Evolutionary conservation across 1,140 invertebrate genomes (phyloP), one percentile per base, ranked within the genome.

Genomic region (Aradophagus sp.): DNA sequence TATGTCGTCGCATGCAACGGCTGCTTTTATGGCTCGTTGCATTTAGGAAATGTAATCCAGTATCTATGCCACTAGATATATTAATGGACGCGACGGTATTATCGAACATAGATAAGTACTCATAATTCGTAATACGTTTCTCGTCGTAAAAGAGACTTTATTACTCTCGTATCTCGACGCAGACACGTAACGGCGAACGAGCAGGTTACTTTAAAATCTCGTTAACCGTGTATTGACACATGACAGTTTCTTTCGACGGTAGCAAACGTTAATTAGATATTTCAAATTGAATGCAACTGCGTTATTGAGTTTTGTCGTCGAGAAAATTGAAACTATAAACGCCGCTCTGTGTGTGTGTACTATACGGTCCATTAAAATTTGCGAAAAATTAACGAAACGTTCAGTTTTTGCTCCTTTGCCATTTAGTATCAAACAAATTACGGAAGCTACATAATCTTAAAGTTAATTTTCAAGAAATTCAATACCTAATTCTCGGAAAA

Each of bases 91-190:
- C 66, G 56, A 70, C 66, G 66, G 66, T 62, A 70, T 70, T 70
- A 70, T 70, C 66, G 67, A 70, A 70, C 58, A 63, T 63, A 70
- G 67, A 70, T 70, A 70, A 70, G 67, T 70, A 63, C 67, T 70
- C 67, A 70, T 72, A 66, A 72, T 72, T 72, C 69, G 69, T 72
- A 72, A 72, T 72, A 72, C 69, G 69, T 72, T 72, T 72, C 69
- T 61, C 69, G 56, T 72, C 69, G 61, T 72, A 72, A 72, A 72
- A 66, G 61, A 47, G 61, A 62, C 62, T 72, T 72, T 72, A 72
- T 66, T 65, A 66, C 69, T 55, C 47, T 72, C 69, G 47, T 72
- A 66, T 72, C 69, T 66, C 48, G 55, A 55, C 50, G 47, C 69
- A 72, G 61, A 65, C 61, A 66, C 53, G 61, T 72, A 72, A 66